Conservation (phyloP, 2,797 vertebrate genomes). For the Muraenolepis orangiensis region DNA sequence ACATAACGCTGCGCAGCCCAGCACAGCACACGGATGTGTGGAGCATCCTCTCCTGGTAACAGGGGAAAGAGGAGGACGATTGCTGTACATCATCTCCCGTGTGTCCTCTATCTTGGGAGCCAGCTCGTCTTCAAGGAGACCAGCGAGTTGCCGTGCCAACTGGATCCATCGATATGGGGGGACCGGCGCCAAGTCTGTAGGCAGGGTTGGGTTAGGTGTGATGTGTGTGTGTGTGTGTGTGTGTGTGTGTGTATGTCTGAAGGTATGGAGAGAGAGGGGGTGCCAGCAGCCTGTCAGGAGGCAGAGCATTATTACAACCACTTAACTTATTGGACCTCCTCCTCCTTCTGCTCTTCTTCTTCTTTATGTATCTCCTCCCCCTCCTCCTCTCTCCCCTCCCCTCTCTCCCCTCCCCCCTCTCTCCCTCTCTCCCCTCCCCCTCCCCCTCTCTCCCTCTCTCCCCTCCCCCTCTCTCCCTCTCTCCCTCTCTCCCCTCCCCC, state of each 20-base stretch:
- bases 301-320: conserved; percentile 71
- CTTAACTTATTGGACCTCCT: conserved; percentile 68
- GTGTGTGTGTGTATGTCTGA: conserved; percentile 11
- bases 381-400: neutral
- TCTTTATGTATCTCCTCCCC: neutral
- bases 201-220: conserved; percentile 35
- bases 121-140: conserved; percentile 65
- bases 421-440: neutral
- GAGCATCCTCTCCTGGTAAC: conserved; percentile 29
- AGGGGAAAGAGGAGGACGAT: neutral
- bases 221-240: conserved; percentile 2
- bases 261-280: conserved; percentile 12
- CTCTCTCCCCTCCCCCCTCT: neutral
- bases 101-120: conserved; percentile 59
- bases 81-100: conserved; percentile 47
- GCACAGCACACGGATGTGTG: too few species aligned
- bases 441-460: neutral
- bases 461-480: too few species aligned
- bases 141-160: conserved; percentile 49
- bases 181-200: conserved; percentile 57
- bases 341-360: neutral
- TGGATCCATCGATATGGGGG: conserved; percentile 36
- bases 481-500: neutral
- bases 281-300: conserved; percentile 55
- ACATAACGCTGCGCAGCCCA: too few species aligned